Evolutionary conservation across 2,888 invertebrate species (phyloP).

Genomic region (Coecobrya sp.): DNA sequence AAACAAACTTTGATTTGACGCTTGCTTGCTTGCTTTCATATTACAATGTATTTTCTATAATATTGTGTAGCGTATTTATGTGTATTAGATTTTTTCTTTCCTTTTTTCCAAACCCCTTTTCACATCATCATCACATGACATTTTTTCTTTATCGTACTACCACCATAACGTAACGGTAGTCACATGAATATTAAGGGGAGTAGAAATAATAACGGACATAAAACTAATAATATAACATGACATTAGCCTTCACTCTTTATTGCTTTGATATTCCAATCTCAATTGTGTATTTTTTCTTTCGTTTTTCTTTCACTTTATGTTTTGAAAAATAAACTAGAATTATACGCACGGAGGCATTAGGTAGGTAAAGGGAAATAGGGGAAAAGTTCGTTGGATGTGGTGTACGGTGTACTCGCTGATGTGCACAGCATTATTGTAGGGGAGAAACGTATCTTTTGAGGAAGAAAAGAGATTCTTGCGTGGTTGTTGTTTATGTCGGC

Average conservation of each 20-base stretch:
- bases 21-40: slow-evolving; percentile 3
- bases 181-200: slow-evolving; percentile 58
- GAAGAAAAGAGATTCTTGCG: slow-evolving; percentile 72
- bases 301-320: slow-evolving; percentile 30
- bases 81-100: slow-evolving; percentile 9
- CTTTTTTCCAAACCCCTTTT: slow-evolving; percentile 49
- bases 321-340: slow-evolving; percentile 65
- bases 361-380: slow-evolving; percentile 53
- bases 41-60: not conserved
- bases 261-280: slow-evolving; percentile 74
- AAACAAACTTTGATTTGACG: slow-evolving; percentile 39
- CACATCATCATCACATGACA: slow-evolving; percentile 58
- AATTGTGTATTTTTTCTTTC: slow-evolving; percentile 34
- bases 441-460: slow-evolving; percentile 49
- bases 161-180: not conserved
- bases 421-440: slow-evolving; percentile 7
- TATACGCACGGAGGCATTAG: slow-evolving; percentile 66
- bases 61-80: not conserved
- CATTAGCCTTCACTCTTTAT: slow-evolving; percentile 73
- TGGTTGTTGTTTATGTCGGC: slow-evolving; percentile 39
- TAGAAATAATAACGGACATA: slow-evolving; percentile 52
- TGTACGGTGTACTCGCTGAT: not conserved
- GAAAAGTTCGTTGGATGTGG: slow-evolving; percentile 29
- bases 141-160: slow-evolving; percentile 44
- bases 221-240: slow-evolving; percentile 76